Conservation (phyloP, 2,888 invertebrate genomes). For the Tribolium freemani region DNA sequence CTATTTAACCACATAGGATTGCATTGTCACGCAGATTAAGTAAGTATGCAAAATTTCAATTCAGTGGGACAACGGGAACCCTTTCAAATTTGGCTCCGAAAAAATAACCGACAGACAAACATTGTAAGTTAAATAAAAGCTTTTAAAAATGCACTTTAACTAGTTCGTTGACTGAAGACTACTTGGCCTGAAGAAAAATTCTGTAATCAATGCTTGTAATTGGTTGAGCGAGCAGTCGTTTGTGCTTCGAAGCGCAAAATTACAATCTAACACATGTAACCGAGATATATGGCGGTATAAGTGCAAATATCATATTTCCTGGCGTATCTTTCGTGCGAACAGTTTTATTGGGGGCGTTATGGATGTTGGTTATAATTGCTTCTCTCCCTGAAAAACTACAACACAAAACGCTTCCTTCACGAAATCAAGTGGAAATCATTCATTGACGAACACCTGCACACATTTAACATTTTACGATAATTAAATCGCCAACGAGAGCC, state of each 20-base stretch:
- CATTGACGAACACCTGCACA: conserved; percentile 27
- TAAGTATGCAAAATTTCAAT: no score
- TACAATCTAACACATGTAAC: conserved; percentile 61
- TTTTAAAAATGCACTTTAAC: no score
- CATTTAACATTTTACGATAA: conserved; percentile 23
- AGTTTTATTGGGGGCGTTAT: conserved; percentile 62
- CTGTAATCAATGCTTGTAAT: conserved; percentile 56
- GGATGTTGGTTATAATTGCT: conserved; percentile 63
- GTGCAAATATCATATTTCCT: conserved; percentile 64
- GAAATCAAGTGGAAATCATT: conserved; percentile 14
- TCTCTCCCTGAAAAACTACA: conserved; percentile 41
- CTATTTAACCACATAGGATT: no score
- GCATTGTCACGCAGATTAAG: no score
- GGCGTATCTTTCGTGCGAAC: conserved; percentile 61
- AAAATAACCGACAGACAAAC: no score
- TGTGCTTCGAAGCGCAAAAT: conserved; percentile 60
- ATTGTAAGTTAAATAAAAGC: no score
- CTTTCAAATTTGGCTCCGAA: no score
- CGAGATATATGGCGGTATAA: conserved; percentile 62
- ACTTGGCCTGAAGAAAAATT: conserved; percentile 33
- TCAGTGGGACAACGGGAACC: no score
- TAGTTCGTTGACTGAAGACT: no score
- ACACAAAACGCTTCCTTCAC: background rate
- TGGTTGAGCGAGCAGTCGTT: conserved; percentile 54
- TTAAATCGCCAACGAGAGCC: conserved; percentile 29